A percentile compares a stretch with the other conserved stretches of the same genome.
These are phyloP conservation scores for Phaonia tiefii DNA, from an alignment of 2,888 invertebrate genomes.

Conservation along the genomic window DNA sequence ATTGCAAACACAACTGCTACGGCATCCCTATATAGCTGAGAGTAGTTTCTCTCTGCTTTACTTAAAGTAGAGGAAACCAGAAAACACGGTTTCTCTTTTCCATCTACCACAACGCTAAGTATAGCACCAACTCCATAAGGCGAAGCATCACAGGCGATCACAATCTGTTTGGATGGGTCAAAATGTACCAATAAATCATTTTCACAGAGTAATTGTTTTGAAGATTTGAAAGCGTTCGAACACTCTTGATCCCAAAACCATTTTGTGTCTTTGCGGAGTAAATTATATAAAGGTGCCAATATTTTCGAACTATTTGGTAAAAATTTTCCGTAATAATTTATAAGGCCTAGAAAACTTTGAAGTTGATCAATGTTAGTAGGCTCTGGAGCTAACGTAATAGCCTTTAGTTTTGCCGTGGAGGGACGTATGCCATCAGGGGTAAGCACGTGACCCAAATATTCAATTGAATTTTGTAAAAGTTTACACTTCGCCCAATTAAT, in stretches of 20 bases:
- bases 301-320: conserved; percentile 36
- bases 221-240: conserved; percentile 21
- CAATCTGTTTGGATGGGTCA: conserved; percentile 50
- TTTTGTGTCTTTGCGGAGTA: conserved; percentile 49
- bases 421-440: conserved; percentile 57
- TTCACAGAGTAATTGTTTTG: neutral
- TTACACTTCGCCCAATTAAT: conserved; percentile 52
- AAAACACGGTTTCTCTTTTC: conserved; percentile 44
- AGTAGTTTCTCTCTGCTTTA: conserved; percentile 41
- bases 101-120: conserved; percentile 49
- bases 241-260: conserved; percentile 45
- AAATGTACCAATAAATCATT: neutral
- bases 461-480: too few species aligned
- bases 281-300: conserved; percentile 45
- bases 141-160: conserved; percentile 48
- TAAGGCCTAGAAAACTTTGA: conserved; percentile 48
- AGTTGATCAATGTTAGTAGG: conserved; percentile 30
- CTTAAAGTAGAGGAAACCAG: conserved; percentile 44
- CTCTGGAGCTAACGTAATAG: conserved; percentile 39
- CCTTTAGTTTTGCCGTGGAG: conserved; percentile 55
- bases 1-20: conserved; percentile 46
- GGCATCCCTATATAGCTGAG: conserved; percentile 42
- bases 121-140: conserved; percentile 54
- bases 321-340: conserved; percentile 54
- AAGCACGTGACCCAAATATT: conserved; percentile 53